phyloP scores from a whole-genome alignment of 2,797 vertebrate species.

The Anguilla anguilla region DNA sequence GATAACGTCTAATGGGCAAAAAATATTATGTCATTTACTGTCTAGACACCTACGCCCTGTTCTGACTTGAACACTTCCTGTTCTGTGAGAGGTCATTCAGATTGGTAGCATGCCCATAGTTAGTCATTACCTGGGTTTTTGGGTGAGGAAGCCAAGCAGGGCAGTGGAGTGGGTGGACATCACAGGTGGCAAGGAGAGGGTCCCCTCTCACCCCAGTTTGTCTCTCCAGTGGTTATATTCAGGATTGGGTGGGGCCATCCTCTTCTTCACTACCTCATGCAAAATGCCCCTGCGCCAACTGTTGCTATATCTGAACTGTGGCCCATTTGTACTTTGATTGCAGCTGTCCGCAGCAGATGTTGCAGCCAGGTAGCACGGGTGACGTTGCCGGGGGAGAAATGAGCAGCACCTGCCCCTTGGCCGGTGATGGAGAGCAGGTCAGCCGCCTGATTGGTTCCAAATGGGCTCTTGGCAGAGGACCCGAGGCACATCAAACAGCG shows the following conservation, averaged over 20 bases:
- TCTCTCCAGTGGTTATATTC: constrained; percentile 7
- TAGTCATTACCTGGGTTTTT: not conserved
- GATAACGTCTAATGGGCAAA: not conserved
- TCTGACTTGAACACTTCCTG: not conserved
- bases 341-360: constrained; percentile 40
- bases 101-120: not conserved
- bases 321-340: constrained; percentile 23
- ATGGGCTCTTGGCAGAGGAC: constrained; percentile 65
- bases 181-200: not conserved
- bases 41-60: not conserved
- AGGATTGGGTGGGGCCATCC: no score
- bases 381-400: constrained; percentile 23
- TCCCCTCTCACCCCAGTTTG: constrained; percentile 3
- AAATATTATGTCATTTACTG: not conserved
- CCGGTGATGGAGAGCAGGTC: constrained; percentile 36
- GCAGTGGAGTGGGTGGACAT: not conserved
- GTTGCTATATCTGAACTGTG: not conserved
- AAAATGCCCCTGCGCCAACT: not conserved
- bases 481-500: constrained; percentile 50
- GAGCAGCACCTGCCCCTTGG: constrained; percentile 41
- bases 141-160: not conserved
- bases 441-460: constrained; percentile 56
- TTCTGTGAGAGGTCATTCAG: not conserved
- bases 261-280: not conserved
- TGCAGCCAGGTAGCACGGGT: constrained; percentile 10